These are phyloP conservation scores for Carterocephalus palaemon DNA, from an alignment of 2,888 invertebrate species.

Conservation along the genomic window DNA sequence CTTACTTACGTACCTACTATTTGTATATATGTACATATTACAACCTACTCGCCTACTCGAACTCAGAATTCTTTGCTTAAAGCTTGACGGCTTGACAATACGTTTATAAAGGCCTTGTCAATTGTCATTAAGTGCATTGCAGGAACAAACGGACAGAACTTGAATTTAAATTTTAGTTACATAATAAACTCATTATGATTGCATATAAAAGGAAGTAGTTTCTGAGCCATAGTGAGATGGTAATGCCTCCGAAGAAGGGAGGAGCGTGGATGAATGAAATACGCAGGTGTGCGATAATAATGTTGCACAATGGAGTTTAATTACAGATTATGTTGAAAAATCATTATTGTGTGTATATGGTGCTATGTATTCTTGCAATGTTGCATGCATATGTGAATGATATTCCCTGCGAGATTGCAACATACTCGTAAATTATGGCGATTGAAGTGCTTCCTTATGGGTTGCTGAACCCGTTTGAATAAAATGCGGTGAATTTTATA, in stretches of 20 bases:
- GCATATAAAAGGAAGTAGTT: slow-evolving; percentile 16
- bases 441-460: background rate
- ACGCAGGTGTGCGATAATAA: slow-evolving; percentile 47
- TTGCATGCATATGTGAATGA: background rate
- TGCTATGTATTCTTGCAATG: background rate
- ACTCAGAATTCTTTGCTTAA: too few relatives aligned
- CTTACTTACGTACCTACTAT: too few relatives aligned
- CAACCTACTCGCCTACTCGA: too few relatives aligned
- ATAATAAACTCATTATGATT: slow-evolving; percentile 1
- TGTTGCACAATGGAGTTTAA: slow-evolving; percentile 9
- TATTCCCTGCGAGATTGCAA: background rate
- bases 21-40: too few relatives aligned
- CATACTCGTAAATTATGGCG: background rate
- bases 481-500: background rate
- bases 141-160: too few relatives aligned
- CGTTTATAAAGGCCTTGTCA: too few relatives aligned
- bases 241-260: slow-evolving; percentile 35
- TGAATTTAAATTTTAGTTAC: too few relatives aligned
- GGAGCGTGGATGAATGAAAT: slow-evolving; percentile 48
- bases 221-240: slow-evolving; percentile 31
- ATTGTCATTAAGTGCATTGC: too few relatives aligned
- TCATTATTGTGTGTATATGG: slow-evolving; percentile 14
- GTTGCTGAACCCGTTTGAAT: background rate
- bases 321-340: background rate
- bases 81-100: too few relatives aligned